Conservation (phyloP, 1,140 invertebrate genomes). For the Phymastichus coffea region DNA sequence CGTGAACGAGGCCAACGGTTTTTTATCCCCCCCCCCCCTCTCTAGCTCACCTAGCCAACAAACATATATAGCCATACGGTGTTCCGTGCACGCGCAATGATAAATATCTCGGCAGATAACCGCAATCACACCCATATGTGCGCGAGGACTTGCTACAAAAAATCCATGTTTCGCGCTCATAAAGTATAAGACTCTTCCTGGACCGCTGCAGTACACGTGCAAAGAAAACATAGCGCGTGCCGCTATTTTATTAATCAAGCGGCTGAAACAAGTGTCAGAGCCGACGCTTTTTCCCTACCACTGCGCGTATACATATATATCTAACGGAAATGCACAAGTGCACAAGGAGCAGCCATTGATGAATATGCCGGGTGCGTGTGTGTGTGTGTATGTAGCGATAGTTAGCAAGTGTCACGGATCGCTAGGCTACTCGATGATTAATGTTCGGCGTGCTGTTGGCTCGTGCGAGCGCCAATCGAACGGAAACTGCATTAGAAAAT, state of each 20-base stretch:
- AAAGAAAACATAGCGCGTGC: neutral
- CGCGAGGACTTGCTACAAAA: too few species aligned
- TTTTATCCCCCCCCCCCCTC: neutral
- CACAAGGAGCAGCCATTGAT: constrained; percentile 35
- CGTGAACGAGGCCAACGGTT: neutral
- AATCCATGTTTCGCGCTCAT: too few species aligned
- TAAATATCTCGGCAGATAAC: constrained; percentile 27
- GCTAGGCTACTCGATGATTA: constrained; percentile 32
- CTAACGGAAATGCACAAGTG: constrained; percentile 30
- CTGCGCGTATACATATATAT: neutral
- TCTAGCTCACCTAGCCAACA: too few species aligned
- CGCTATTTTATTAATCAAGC: constrained; percentile 23
- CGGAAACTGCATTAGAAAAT: constrained; percentile 28
- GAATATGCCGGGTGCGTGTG: constrained; percentile 41
- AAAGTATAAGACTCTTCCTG: too few species aligned
- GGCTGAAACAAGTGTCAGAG: neutral
- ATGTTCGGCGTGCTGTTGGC: constrained; percentile 24
- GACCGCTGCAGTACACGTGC: too few species aligned
- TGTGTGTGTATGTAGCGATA: constrained; percentile 31
- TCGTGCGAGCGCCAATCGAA: constrained; percentile 21
- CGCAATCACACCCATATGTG: constrained; percentile 33
- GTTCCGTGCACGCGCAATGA: neutral
- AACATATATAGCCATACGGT: too few species aligned
- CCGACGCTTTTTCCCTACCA: neutral
- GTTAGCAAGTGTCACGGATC: constrained; percentile 39